These are phyloP conservation scores for Pyrgus malvae DNA, from an alignment of 2,888 invertebrate genomes.

Conservation along the genomic window DNA sequence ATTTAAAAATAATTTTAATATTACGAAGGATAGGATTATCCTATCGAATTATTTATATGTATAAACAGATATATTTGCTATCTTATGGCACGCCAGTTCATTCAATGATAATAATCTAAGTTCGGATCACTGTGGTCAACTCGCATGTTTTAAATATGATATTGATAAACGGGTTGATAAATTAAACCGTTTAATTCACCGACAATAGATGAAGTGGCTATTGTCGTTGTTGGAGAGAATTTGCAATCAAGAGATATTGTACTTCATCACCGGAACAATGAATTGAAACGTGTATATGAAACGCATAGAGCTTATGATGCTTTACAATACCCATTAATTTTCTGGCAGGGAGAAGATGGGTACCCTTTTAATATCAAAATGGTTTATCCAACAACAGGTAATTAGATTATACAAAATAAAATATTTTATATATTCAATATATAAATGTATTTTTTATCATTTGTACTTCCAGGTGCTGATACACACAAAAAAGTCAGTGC, in stretches of 20 bases:
- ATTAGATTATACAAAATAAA: not conserved
- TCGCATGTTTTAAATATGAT: too few relatives aligned
- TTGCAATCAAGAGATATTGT: not conserved
- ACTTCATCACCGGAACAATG: not conserved
- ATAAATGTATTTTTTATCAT: not conserved
- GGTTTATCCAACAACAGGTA: slow-evolving; percentile 31
- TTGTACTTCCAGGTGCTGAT: not conserved
- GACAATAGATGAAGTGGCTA: not conserved
- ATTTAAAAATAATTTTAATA: too few relatives aligned
- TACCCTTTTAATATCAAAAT: slow-evolving; percentile 34
- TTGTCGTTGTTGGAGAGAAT: not conserved
- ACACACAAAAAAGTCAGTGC: not conserved
- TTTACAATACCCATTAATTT: slow-evolving; percentile 38
- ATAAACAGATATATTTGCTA: too few relatives aligned
- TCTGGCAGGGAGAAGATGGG: slow-evolving; percentile 42
- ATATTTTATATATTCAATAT: not conserved
- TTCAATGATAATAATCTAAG: too few relatives aligned
- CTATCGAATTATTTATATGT: too few relatives aligned
- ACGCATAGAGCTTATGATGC: too few relatives aligned
- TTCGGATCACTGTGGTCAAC: too few relatives aligned
- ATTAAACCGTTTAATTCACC: not conserved
- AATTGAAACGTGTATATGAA: slow-evolving; percentile 21
- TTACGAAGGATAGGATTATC: too few relatives aligned
- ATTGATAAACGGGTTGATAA: too few relatives aligned
- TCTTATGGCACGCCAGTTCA: too few relatives aligned